Evolutionary conservation across 2,888 invertebrate genomes (phyloP), one percentile per base, ranked within the genome.

Genomic region (Sarcophaga caerulescens): DNA sequence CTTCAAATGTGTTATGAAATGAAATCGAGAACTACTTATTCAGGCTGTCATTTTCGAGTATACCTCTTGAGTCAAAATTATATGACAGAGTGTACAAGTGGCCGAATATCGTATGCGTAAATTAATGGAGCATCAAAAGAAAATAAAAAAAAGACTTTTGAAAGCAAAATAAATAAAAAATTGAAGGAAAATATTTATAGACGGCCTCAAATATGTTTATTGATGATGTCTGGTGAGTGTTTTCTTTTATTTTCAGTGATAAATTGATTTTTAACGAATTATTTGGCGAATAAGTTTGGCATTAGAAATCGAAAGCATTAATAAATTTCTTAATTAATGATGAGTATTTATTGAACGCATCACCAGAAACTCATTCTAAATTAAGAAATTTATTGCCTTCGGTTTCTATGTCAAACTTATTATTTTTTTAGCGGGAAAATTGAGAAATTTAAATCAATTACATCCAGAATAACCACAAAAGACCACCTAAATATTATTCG

Each of bases 161-260:
- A n/a, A n/a, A n/a, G n/a, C n/a, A n/a, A n/a, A n/a, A n/a, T n/a
- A 68, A 66, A 47, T 35, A 14, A 47, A 47, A 12, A 12, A 12
- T 25, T 35, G 6, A 35, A 35, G 1, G 6, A 35, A 35, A 35
- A 35, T 35, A 35, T 35, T 35, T 35, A 35, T 35, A 35, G 35
- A 35, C 14, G 11, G 14, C 14, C 14, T 76, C 17, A 5, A 10
- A 21, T 23, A 1, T 23, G 19, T 76, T 81, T 81, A 70, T 70
- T 77, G 57, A 66, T 71, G 71, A 82, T 71, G 75, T 76, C 76
- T 82, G 63, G 65, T 66, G 47, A 21, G 17, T 25, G 60, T 70
- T 44, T 44, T n/a, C 35, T 8, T 65, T 6, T 47, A 11, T 11
- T 11, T 47, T 8, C 11, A 11, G 11, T 69, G 70, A 75, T 63